Evolutionary conservation across 2,888 invertebrate species (phyloP).

Genomic region (Polydesmus complanatus): DNA sequence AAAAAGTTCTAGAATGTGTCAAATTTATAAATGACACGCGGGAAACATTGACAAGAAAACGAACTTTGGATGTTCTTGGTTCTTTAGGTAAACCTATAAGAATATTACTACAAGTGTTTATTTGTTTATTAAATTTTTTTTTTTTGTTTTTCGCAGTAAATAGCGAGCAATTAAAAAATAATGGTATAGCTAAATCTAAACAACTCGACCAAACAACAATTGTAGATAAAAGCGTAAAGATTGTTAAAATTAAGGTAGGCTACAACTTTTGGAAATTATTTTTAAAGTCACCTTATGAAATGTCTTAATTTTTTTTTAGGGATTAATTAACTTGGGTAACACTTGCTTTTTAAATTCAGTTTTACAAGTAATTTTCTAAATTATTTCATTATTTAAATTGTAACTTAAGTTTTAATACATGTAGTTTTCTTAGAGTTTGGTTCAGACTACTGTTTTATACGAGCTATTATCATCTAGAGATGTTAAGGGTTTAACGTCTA

Average conservation of each 20-base stretch:
- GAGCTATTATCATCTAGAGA: background rate
- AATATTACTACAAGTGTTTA: background rate
- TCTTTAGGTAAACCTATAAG: background rate
- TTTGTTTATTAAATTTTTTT: background rate
- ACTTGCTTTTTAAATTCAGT: constrained; percentile 97
- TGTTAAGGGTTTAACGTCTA: background rate
- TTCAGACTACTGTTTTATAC: background rate
- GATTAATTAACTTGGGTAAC: constrained; percentile 80
- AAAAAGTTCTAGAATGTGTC: constrained; percentile 57
- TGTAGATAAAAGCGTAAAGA: no score
- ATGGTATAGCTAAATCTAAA: background rate
- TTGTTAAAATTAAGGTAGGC: no score
- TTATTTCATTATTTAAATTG: background rate
- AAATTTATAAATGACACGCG: constrained; percentile 57
- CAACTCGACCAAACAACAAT: background rate
- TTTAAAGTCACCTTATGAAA: no score
- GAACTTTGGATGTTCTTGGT: background rate
- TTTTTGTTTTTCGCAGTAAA: no score
- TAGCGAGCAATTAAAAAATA: no score
- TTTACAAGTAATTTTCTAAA: constrained; percentile 48
- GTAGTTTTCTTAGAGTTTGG: background rate
- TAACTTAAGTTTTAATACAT: background rate
- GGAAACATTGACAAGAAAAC: constrained; percentile 25
- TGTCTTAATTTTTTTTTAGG: constrained; percentile 41
- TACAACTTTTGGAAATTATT: no score